phyloP scores from a whole-genome alignment of 2,113 vertebrate genomes.

The Cygnus atratus region DNA sequence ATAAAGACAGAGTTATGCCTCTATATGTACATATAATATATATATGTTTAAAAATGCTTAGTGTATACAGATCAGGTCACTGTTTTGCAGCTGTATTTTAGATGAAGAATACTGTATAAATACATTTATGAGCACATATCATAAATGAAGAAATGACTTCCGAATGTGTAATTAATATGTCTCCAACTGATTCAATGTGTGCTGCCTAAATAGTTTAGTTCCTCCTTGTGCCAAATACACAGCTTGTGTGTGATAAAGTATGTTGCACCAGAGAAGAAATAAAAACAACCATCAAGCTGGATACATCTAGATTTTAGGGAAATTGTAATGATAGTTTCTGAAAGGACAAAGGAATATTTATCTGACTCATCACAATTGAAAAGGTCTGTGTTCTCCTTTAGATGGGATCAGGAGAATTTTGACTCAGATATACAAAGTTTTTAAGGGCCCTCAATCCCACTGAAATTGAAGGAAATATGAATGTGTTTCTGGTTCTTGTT shows the following conservation, averaged over 20 bases:
- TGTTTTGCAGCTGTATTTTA: not conserved
- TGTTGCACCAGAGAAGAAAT: not conserved
- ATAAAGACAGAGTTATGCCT: not conserved
- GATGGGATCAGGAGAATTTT: not conserved
- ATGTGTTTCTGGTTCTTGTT: not conserved
- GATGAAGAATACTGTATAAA: not conserved
- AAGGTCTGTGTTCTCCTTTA: not conserved
- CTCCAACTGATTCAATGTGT: not conserved
- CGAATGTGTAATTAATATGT: not conserved
- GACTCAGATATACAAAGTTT: not conserved
- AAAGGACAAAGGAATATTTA: not conserved
- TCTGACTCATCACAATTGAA: not conserved
- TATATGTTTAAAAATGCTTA: not conserved
- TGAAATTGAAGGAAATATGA: not conserved
- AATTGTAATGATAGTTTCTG: not conserved
- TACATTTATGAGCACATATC: not conserved
- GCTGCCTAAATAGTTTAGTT: not conserved
- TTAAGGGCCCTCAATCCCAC: not conserved
- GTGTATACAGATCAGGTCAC: not conserved
- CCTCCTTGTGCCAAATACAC: not conserved
- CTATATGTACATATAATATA: accelerated
- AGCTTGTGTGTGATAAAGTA: not conserved
- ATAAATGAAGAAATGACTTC: not conserved
- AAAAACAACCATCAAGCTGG: not conserved
- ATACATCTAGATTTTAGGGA: not conserved